These are phyloP conservation scores for Siniperca scherzeri DNA, from an alignment of 2,797 vertebrate species.

Conservation along the genomic window DNA sequence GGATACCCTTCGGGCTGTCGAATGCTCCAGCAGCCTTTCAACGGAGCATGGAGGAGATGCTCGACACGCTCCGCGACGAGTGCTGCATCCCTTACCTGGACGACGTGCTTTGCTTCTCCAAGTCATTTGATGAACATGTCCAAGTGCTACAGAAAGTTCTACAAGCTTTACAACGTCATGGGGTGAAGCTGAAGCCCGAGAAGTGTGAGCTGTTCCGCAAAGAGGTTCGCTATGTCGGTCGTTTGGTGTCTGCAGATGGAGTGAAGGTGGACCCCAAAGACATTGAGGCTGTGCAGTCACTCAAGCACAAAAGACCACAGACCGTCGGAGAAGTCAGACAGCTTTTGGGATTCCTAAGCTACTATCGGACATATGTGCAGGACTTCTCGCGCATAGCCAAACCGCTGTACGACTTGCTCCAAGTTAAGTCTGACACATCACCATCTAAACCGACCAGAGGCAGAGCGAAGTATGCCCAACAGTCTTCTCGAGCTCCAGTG, in stretches of 20 bases:
- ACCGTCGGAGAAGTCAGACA: not conserved
- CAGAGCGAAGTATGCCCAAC: not conserved
- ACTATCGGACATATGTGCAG: not conserved
- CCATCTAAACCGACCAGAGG: too few species aligned
- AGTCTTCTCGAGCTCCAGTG: not conserved
- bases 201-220: conserved; percentile 13
- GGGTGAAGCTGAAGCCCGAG: conserved; percentile 8
- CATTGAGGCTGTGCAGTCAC: not conserved
- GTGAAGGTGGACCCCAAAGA: conserved; percentile 21
- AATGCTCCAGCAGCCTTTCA: too few species aligned
- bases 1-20: too few species aligned
- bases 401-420: not conserved
- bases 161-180: not conserved
- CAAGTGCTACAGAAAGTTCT: not conserved
- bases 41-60: too few species aligned
- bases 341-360: not conserved
- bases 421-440: not conserved
- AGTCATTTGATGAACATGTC: conserved; percentile 32
- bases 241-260: conserved; percentile 1
- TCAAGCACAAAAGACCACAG: not conserved
- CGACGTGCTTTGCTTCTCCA: conserved; percentile 5
- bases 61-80: too few species aligned
- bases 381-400: not conserved
- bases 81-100: too few species aligned
- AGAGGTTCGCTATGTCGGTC: conserved; percentile 1